Base-by-base conservation (phyloP, 2,113 vertebrate genomes). In the Arizona elegans region DNA sequence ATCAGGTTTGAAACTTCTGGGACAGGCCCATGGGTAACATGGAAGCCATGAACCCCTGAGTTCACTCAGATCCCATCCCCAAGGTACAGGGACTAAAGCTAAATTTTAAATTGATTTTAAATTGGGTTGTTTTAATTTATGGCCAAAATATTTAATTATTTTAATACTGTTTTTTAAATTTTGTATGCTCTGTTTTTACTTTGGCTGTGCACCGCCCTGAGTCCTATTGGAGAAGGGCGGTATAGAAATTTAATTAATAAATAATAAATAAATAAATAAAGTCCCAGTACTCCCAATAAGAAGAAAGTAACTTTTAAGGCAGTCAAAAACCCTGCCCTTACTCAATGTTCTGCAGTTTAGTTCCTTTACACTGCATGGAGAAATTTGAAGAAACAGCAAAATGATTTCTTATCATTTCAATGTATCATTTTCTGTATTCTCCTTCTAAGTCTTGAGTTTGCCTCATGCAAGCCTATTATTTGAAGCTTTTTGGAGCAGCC, bases 401-500 rank as follows among this genome's bases (percentile, higher is more conserved):
- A 90, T 50, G 47, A 90, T n/a, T 59, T 62, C 65, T 33, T 65
- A 15, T 65, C 26, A 29, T 21, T 9, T 50, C 7, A 52, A 55
- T 11, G 5, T 21, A 12, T 24, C 70, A 17, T 13, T 75, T 19
- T n/a, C 47, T 43, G 52, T 55, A n/a, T 38, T 43, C 15, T 50
- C 15, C 38, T 89, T 43, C 75, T 92, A 89, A 70, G 92, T 88
- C 88, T 58, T 59, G 95, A 91, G 89, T 96, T 95, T 94, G 91
- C 92, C 94, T 92, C 88, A 12, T 38, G 58, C 89, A n/a, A 89
- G 92, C 92, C 90, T 95, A 87, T 86, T 94, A 17, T 81, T 43
- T 81, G 75, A 43, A 81, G 93, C 94, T 7, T 94, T 96, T 96
- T 94, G 95, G 94, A 96, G 95, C 90, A 96, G 91, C 94, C 95